Evolutionary conservation across 2,888 invertebrate species (phyloP), one percentile per base, ranked within the genome.

Genomic region (Strigamia maritima): DNA sequence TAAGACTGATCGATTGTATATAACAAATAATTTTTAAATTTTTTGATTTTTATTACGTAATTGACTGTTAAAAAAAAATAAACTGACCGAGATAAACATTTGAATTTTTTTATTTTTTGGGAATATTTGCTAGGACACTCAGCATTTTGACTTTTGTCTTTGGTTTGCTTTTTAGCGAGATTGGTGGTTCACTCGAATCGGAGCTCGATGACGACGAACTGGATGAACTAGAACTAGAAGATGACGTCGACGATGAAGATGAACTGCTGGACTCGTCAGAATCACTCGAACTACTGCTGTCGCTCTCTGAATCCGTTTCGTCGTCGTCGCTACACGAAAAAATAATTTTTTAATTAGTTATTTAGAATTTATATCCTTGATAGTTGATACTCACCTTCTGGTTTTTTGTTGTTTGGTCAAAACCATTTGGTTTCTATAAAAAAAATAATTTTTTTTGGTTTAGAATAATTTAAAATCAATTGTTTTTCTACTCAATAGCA

Each of bases 211-310:
- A 49, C 6, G 79, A 79, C 24, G 79, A 75, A n/a, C 44, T 49
- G 35, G 80, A 40, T 12, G 79, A 75, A n/a, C 44, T 49, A 24
- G 80, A 40, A n/a, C 75, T 78, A 12, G 79, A 79, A 7, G 81
- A 79, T 26, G 80, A 81, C 12, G 77, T 74, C 12, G 79, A 76
- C n/a, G 80, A 79, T 4, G 80, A 79, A 19, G 80, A 81, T 16
- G 77, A 75, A 28, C 75, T 76, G 40, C 75, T 79, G 0, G 80
- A 80, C 4, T 74, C 54, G 24, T 79, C 40, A 8, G 79, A 79
- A 75, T 75, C 75, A 14, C 75, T 75, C 16, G 75, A 75, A 28
- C 75, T 75, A 14, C 31, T 76, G 26, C 77, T 79, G 75, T 65
- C 76, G 22, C 44, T 76, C 0, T 76, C 54, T 0, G 79, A 79